phyloP scores from a whole-genome alignment of 2,113 vertebrate species.

The Astur gentilis region DNA sequence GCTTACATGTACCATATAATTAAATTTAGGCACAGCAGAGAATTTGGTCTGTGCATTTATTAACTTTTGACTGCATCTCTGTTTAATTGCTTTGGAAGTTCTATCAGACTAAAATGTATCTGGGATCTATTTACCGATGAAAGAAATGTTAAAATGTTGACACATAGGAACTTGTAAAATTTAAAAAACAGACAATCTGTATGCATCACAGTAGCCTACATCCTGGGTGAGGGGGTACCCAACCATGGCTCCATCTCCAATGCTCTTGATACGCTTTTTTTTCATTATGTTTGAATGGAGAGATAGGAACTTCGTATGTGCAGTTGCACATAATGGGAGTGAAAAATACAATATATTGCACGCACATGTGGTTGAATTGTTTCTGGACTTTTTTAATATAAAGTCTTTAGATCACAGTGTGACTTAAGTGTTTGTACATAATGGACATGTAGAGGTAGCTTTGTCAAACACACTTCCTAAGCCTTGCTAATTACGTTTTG shows the following conservation, averaged over 20 bases:
- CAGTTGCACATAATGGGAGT: not conserved
- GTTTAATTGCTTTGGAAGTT: slow-evolving; percentile 53
- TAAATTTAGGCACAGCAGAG: slow-evolving; percentile 66
- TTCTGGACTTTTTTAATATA: not conserved
- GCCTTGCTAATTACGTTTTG: not conserved
- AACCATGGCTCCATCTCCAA: not conserved
- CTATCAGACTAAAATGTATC: not conserved
- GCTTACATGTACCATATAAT: slow-evolving; percentile 67
- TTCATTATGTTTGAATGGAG: not conserved
- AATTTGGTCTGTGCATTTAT: slow-evolving; percentile 51
- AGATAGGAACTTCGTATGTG: not conserved
- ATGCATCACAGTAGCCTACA: not conserved
- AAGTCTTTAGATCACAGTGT: not conserved
- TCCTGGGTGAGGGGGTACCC: not conserved
- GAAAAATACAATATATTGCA: not conserved
- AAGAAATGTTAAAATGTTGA: not conserved
- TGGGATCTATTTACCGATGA: not conserved
- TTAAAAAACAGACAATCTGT: not conserved
- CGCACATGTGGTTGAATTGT: not conserved
- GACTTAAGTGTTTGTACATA: not conserved
- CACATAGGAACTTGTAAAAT: not conserved
- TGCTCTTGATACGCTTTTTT: not conserved
- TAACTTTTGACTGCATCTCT: slow-evolving; percentile 56
- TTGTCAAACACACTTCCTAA: not conserved
- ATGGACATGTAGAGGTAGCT: not conserved